Percentiles rank a stretch among this genome's conserved stretches.
These are phyloP conservation scores for Sinelater perroti DNA, from an alignment of 2,888 invertebrate genomes.

Conservation along the genomic window DNA sequence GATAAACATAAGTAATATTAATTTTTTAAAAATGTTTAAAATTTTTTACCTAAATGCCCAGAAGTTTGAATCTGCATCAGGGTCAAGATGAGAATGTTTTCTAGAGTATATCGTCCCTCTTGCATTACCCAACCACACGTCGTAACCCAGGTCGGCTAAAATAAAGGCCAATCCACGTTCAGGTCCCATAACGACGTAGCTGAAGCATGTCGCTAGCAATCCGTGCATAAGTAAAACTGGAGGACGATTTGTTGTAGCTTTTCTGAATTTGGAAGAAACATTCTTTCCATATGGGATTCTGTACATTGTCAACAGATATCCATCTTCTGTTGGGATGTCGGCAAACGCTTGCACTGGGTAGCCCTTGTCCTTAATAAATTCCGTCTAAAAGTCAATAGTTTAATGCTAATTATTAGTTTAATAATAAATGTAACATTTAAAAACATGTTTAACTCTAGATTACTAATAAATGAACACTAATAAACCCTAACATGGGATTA, in stretches of 20 bases:
- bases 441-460: too few relatives aligned
- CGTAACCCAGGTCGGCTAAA: slow-evolving; percentile 62
- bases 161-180: slow-evolving; percentile 63
- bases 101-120: slow-evolving; percentile 67
- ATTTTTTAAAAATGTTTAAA: too few relatives aligned
- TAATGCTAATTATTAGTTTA: too few relatives aligned
- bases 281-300: slow-evolving; percentile 55
- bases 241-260: slow-evolving; percentile 55
- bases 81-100: slow-evolving; percentile 59
- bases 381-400: too few relatives aligned
- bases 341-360: slow-evolving; percentile 58
- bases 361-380: too few relatives aligned
- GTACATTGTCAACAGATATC: slow-evolving; percentile 59
- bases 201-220: slow-evolving; percentile 74
- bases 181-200: slow-evolving; percentile 75
- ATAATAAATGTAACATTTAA: too few relatives aligned
- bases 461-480: too few relatives aligned
- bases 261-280: too few relatives aligned
- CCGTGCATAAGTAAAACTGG: slow-evolving; percentile 81
- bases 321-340: slow-evolving; percentile 58
- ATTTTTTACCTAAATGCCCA: slow-evolving; percentile 61
- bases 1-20: slow-evolving; percentile 25
- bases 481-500: too few relatives aligned
- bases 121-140: slow-evolving; percentile 69
- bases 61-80: slow-evolving; percentile 52